These are phyloP conservation scores for Drosophila sturtevanti DNA, from an alignment of 1,140 invertebrate genomes.

Conservation along the genomic window DNA sequence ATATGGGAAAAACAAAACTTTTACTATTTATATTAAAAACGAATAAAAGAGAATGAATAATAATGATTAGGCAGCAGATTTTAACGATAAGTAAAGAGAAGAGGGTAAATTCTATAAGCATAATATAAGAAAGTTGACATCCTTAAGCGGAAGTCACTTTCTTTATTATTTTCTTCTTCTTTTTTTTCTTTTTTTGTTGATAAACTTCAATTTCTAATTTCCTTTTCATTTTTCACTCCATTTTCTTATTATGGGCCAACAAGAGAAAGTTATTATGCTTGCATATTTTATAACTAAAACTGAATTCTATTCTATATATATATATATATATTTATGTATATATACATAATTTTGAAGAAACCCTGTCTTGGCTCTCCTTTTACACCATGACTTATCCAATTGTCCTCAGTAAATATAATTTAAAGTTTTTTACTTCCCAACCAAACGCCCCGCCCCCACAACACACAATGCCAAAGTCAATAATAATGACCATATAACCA, in stretches of 20 bases:
- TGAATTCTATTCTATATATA: neutral
- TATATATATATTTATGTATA: too few species aligned
- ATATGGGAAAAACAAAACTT: too few species aligned
- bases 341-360: too few species aligned
- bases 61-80: neutral
- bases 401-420: slow-evolving; percentile 75
- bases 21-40: too few species aligned
- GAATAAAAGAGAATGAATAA: neutral
- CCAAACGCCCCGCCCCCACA: too few species aligned
- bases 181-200: slow-evolving; percentile 13
- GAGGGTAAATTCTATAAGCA: too few species aligned
- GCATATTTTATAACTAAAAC: slow-evolving; percentile 26
- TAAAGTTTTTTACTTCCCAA: slow-evolving; percentile 57
- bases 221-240: neutral
- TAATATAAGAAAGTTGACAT: neutral
- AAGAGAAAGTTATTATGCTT: slow-evolving; percentile 9
- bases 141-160: neutral
- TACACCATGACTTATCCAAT: slow-evolving; percentile 61
- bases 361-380: slow-evolving; percentile 9
- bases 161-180: neutral
- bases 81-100: neutral
- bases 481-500: slow-evolving; percentile 78
- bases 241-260: neutral
- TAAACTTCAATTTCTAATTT: neutral
- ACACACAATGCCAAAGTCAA: slow-evolving; percentile 69